Evolutionary conservation across 2,888 invertebrate genomes (phyloP), one percentile per base, ranked within the genome.

Genomic region (Anodontia alba): DNA sequence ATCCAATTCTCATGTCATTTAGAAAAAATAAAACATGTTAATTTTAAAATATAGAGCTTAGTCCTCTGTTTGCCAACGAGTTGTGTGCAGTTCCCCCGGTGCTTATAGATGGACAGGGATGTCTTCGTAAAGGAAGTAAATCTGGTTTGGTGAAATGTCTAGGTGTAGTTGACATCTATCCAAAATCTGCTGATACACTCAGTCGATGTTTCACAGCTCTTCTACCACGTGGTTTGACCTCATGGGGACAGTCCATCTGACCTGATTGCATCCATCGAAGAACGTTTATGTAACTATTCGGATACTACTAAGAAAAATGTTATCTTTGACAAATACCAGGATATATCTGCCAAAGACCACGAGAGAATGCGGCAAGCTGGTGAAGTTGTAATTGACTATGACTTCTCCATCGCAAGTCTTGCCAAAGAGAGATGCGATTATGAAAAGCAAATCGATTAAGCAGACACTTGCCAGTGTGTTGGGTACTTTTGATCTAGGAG

Each of bases 251-350:
- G 31, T 36, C 49, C 51, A 23, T 68, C 69, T 42, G n/a, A n/a
- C n/a, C n/a, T n/a, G n/a, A n/a, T n/a, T n/a, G n/a, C n/a, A n/a
- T n/a, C n/a, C n/a, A n/a, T 46, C 8, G n/a, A 62, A 31, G 51
- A 51, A n/a, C 15, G 51, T 5, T 51, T 51, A 20, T 17, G 20
- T 51, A 51, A 51, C 51, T 51, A 20, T n/a, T n/a, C 5, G 15
- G 51, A 51, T 51, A 20, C 51, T 42, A 20, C 49, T 54, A 36
- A 76, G 73, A 80, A 77, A 71, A 77, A 57, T 36, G 36, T 80
- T 76, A 71, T 80, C 46, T 80, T 77, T 36, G 71, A 80, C 71
- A 75, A 71, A 49, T 77, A 70, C 62, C 31, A 80, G n/a, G n/a
- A n/a, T n/a, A n/a, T n/a, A n/a, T n/a, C n/a, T n/a, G n/a, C n/a